Evolutionary conservation across 2,888 invertebrate species (phyloP).

Genomic region (Desoria tigrina): DNA sequence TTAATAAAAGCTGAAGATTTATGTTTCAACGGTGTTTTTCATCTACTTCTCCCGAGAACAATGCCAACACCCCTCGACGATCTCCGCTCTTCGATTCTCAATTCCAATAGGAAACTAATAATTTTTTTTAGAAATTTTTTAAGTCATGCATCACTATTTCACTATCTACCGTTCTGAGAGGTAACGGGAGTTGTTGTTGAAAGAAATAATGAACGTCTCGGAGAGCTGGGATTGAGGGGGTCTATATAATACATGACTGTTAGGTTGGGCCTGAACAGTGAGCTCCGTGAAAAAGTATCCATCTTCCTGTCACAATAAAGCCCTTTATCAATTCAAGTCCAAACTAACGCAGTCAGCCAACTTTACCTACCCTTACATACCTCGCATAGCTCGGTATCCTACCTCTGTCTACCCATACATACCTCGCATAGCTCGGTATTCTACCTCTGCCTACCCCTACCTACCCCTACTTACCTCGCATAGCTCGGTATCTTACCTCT

Average conservation of each 20-base stretch:
- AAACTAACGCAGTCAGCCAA: constrained; percentile 36
- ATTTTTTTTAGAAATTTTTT: neutral
- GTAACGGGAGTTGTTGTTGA: constrained; percentile 1
- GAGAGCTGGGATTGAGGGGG: neutral
- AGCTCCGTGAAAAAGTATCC: constrained; percentile 25
- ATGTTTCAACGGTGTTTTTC: too few species aligned
- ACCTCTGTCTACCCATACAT: too few species aligned
- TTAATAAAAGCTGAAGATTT: too few species aligned
- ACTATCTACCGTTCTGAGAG: neutral
- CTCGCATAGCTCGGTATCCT: too few species aligned
- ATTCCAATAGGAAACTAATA: too few species aligned
- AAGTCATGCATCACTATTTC: neutral
- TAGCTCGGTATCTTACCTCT: too few species aligned
- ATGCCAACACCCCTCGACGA: constrained; percentile 44
- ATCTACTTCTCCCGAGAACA: constrained; percentile 28
- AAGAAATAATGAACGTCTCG: constrained; percentile 7
- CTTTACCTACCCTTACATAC: too few species aligned
- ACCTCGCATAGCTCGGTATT: too few species aligned
- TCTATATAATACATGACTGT: neutral
- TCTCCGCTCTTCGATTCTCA: constrained; percentile 5
- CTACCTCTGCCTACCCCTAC: too few species aligned
- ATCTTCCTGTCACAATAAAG: constrained; percentile 43
- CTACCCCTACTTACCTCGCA: too few species aligned
- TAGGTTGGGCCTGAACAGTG: constrained; percentile 8
- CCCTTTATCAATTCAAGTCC: constrained; percentile 46